Conservation (phyloP, 2,888 invertebrate genomes). For the Philopedon plagiatum region DNA sequence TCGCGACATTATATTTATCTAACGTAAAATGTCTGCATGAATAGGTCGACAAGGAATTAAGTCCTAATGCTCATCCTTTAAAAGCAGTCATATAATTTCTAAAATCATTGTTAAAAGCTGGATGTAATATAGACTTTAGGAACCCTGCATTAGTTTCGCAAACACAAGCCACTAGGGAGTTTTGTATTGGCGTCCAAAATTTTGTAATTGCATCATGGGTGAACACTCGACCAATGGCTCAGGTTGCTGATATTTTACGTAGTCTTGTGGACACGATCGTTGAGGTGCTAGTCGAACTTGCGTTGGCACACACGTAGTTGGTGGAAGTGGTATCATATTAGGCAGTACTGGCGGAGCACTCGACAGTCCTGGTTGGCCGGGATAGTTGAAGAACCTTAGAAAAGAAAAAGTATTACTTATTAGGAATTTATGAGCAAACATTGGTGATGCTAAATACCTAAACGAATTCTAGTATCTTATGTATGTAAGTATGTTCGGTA, state of each 20-base stretch:
- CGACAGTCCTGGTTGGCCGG: constrained; percentile 68
- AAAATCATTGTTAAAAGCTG: too few relatives aligned
- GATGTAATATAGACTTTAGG: too few relatives aligned
- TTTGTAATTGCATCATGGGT: constrained; percentile 67
- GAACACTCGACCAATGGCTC: constrained; percentile 61
- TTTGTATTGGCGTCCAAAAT: constrained; percentile 67
- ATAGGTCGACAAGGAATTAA: too few relatives aligned
- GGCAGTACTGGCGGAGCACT: constrained; percentile 66
- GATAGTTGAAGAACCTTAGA: constrained; percentile 73
- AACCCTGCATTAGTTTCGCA: not conserved
- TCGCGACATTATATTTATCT: too few relatives aligned
- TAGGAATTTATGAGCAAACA: too few relatives aligned
- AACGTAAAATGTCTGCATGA: too few relatives aligned
- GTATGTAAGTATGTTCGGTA: too few relatives aligned
- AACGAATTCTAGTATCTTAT: too few relatives aligned
- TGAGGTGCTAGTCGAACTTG: constrained; percentile 41
- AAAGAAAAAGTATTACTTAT: constrained; percentile 7
- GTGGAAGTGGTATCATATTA: constrained; percentile 65
- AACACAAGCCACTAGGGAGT: constrained; percentile 58
- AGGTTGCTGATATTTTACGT: constrained; percentile 58
- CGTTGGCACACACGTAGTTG: constrained; percentile 59
- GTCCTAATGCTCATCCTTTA: too few relatives aligned
- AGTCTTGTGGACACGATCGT: constrained; percentile 58
- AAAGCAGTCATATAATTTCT: too few relatives aligned
- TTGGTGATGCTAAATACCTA: too few relatives aligned